These are phyloP conservation scores for Agapostemon virescens DNA, from an alignment of 2,888 invertebrate species.

Conservation along the genomic window DNA sequence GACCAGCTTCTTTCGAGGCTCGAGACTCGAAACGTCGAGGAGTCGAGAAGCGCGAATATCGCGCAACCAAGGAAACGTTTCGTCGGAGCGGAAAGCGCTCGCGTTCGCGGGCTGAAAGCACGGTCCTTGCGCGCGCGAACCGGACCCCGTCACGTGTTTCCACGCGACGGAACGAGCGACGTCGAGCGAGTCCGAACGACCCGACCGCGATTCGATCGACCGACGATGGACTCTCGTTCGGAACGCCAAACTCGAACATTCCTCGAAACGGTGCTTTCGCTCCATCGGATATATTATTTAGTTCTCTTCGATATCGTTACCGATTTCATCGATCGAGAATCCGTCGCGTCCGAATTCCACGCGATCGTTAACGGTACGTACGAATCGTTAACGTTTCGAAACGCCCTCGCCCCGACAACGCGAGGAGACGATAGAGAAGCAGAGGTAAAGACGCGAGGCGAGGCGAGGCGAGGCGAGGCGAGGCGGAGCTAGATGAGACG, in stretches of 20 bases:
- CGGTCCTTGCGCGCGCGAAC: conserved; percentile 42
- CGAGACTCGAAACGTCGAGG: neutral
- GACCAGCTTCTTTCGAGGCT: conserved; percentile 7
- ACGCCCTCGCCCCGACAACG: neutral
- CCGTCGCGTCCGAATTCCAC: conserved; percentile 33
- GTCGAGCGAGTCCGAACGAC: neutral
- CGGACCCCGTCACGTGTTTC: too few relatives aligned
- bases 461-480: neutral
- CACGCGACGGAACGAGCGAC: conserved; percentile 29
- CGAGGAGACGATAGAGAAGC: neutral
- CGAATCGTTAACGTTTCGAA: too few relatives aligned
- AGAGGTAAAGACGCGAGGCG: neutral
- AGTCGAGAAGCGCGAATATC: neutral
- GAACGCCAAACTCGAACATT: too few relatives aligned
- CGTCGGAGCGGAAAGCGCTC: conserved; percentile 38
- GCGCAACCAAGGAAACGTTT: conserved; percentile 35
- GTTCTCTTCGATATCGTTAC: neutral
- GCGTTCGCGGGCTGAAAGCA: conserved; percentile 49
- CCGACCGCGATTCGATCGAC: neutral
- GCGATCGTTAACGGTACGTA: too few relatives aligned
- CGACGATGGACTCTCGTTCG: neutral
- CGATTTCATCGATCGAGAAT: conserved; percentile 38
- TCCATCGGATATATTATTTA: too few relatives aligned
- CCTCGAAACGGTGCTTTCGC: too few relatives aligned
- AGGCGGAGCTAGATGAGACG: neutral